Evolutionary conservation across 2,113 vertebrate genomes (phyloP).

Genomic region (Heterotilapia buettikoferi): DNA sequence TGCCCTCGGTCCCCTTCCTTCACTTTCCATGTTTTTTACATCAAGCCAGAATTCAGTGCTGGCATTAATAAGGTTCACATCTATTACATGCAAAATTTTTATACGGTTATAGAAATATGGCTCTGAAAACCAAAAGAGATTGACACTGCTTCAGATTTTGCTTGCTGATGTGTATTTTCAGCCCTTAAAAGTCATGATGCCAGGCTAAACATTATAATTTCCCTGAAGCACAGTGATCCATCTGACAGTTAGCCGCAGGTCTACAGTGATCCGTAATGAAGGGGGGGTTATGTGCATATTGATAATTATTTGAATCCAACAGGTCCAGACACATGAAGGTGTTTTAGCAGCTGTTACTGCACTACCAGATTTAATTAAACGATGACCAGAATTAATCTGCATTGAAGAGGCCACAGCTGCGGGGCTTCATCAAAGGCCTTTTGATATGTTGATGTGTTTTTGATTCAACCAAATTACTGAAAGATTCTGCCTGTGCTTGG

Average conservation of each 20-base stretch:
- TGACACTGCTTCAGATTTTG: neutral
- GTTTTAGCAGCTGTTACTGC: conserved; percentile 20
- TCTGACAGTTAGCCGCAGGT: neutral
- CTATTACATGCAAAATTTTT: conserved; percentile 16
- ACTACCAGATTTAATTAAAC: conserved; percentile 45
- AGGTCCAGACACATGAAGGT: conserved; percentile 34
- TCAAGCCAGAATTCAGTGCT: neutral
- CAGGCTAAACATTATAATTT: neutral
- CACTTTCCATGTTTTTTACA: neutral
- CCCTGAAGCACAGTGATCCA: neutral
- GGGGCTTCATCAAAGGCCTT: conserved; percentile 55
- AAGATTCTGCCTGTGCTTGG: conserved; percentile 10
- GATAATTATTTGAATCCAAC: conserved; percentile 11
- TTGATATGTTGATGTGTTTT: conserved; percentile 66
- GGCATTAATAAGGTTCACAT: conserved; percentile 1
- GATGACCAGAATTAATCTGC: conserved; percentile 34
- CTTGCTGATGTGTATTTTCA: neutral
- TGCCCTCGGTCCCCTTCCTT: neutral
- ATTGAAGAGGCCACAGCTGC: conserved; percentile 60
- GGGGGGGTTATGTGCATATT: neutral
- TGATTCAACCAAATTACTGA: conserved; percentile 25
- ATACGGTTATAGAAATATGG: neutral
- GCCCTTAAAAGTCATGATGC: neutral
- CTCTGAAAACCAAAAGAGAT: neutral
- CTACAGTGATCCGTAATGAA: neutral